phyloP scores from a whole-genome alignment of 2,888 invertebrate species.

The Lacanobia wlatinum region DNA sequence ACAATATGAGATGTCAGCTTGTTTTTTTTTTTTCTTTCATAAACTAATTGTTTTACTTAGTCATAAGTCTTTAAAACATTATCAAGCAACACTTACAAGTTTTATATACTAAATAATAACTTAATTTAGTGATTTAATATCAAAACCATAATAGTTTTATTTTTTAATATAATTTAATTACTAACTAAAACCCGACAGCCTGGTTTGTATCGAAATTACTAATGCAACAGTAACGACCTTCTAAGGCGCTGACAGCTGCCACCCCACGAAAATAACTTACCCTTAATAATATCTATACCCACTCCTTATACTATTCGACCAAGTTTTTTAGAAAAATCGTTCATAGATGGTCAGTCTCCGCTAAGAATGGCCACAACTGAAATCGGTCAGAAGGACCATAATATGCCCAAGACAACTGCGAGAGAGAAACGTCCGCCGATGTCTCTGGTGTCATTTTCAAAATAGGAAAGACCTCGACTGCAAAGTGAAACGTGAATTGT shows the following conservation, averaged over 20 bases:
- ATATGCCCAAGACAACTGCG: no score
- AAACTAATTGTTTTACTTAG: neutral
- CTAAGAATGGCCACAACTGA: neutral
- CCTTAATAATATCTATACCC: neutral
- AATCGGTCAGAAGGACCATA: no score
- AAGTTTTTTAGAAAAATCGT: neutral
- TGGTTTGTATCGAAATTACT: neutral
- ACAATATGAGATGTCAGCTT: constrained; percentile 57
- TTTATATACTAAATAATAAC: constrained; percentile 4
- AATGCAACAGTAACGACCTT: no score
- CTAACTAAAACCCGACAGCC: neutral
- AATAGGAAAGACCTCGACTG: constrained; percentile 5
- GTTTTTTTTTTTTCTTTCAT: neutral
- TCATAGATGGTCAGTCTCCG: neutral
- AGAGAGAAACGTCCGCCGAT: no score
- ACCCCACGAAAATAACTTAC: neutral
- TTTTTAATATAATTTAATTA: neutral
- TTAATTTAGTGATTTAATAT: neutral
- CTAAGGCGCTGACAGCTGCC: neutral
- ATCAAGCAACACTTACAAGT: neutral
- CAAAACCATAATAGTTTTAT: neutral
- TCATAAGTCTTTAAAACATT: constrained; percentile 4
- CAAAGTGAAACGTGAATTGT: constrained; percentile 37
- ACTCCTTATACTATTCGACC: neutral
- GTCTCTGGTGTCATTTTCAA: neutral